Evolutionary conservation across 2,113 vertebrate genomes (phyloP).

Genomic region (Gasterosteus nipponicus): DNA sequence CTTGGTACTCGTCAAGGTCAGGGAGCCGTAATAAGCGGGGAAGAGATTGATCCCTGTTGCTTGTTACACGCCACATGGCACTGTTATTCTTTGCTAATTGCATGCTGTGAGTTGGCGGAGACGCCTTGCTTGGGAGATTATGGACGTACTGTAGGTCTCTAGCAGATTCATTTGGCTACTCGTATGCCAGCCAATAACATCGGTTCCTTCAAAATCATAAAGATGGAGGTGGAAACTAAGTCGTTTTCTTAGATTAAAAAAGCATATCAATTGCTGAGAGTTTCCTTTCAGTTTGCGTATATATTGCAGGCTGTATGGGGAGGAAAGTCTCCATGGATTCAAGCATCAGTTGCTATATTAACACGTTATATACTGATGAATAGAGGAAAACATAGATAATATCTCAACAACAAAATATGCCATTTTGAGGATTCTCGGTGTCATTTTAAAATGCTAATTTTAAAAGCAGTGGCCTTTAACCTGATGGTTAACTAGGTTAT

Average conservation of each 20-base stretch:
- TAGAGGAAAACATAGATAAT: too few relatives aligned
- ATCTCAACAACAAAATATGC: not conserved
- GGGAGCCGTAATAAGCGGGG: constrained; percentile 46
- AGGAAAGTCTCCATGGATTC: constrained; percentile 9
- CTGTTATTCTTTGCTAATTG: constrained; percentile 77
- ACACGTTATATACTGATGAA: not conserved
- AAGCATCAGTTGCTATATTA: constrained; percentile 22
- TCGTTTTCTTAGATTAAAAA: constrained; percentile 8
- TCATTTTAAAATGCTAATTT: not conserved
- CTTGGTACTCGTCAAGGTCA: constrained; percentile 65
- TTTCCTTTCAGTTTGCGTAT: constrained; percentile 8
- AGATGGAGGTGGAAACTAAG: constrained; percentile 14
- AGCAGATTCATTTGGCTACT: constrained; percentile 31
- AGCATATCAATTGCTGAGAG: not conserved
- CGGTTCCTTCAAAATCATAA: constrained; percentile 12
- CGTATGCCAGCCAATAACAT: constrained; percentile 21
- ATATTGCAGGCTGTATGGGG: not conserved
- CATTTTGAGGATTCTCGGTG: not conserved
- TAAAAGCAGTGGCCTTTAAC: not conserved
- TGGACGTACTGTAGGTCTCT: constrained; percentile 32
- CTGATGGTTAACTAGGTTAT: not conserved
- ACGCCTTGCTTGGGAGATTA: constrained; percentile 57
- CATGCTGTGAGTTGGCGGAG: constrained; percentile 62
- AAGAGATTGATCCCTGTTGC: constrained; percentile 68
- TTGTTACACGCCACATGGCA: constrained; percentile 78